Conservation (phyloP, 1,140 invertebrate species). For the Lordiphosa clarofinis region DNA sequence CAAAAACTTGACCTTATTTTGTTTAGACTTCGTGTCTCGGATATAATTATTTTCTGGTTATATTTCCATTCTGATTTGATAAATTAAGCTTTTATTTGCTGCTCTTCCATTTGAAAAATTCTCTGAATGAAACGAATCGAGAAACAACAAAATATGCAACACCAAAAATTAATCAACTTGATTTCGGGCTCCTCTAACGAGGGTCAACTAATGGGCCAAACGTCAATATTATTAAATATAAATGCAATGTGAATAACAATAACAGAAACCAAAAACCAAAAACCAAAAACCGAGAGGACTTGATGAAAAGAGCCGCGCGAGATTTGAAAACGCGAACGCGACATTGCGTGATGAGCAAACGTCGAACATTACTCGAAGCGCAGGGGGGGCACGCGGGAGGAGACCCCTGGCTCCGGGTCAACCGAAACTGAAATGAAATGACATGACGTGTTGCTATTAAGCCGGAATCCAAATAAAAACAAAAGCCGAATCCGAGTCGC, state of each 20-base stretch:
- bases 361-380: constrained; percentile 55
- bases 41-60: no score
- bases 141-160: no score
- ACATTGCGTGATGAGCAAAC: constrained; percentile 67
- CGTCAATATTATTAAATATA: constrained; percentile 69
- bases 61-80: no score
- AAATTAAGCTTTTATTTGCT: no score
- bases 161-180: constrained; percentile 21
- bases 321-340: constrained; percentile 44
- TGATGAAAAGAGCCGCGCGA: constrained; percentile 61
- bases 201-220: constrained; percentile 49
- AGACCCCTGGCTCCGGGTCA: constrained; percentile 11
- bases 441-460: constrained; percentile 72
- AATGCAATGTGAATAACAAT: constrained; percentile 37
- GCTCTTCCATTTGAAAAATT: no score
- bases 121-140: no score
- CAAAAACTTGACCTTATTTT: no score
- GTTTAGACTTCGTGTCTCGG: no score
- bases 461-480: constrained; percentile 45
- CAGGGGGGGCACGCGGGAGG: constrained; percentile 22
- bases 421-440: constrained; percentile 56
- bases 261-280: constrained; percentile 10
- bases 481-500: constrained; percentile 9
- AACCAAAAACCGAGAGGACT: constrained; percentile 6
- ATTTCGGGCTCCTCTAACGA: constrained; percentile 42